Evolutionary conservation across 2,113 vertebrate genomes (phyloP).

Genomic region (Propithecus coquereli): DNA sequence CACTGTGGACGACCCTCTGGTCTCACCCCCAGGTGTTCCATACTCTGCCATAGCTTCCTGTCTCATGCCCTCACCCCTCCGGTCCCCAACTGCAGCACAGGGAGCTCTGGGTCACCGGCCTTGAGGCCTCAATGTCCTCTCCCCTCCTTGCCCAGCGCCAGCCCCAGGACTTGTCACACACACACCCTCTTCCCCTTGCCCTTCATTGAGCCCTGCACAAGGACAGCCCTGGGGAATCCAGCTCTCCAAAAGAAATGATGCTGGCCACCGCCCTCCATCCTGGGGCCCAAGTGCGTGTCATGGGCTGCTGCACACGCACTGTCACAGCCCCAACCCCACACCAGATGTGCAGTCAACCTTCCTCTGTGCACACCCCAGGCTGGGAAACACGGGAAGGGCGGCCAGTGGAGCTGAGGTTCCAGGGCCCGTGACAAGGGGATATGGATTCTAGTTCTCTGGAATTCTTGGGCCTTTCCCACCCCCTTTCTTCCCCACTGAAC

Average conservation of each 20-base stretch:
- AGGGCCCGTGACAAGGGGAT: background rate
- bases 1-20: background rate
- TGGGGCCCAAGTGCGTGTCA: background rate
- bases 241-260: accelerated
- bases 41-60: background rate
- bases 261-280: accelerated
- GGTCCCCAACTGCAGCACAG: background rate
- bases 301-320: background rate
- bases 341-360: accelerated
- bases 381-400: background rate
- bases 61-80: background rate
- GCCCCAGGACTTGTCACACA: background rate
- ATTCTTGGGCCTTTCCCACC: background rate
- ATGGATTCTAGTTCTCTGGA: too few relatives aligned
- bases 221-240: too few relatives aligned
- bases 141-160: background rate
- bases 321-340: background rate
- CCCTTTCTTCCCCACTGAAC: background rate
- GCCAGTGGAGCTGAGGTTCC: background rate
- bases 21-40: background rate
- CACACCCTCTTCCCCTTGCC: background rate
- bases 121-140: background rate
- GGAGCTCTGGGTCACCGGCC: background rate
- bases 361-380: background rate
- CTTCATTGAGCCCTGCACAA: background rate